phyloP scores from a whole-genome alignment of 1,140 invertebrate genomes.

The Hydropsyche tenuis region DNA sequence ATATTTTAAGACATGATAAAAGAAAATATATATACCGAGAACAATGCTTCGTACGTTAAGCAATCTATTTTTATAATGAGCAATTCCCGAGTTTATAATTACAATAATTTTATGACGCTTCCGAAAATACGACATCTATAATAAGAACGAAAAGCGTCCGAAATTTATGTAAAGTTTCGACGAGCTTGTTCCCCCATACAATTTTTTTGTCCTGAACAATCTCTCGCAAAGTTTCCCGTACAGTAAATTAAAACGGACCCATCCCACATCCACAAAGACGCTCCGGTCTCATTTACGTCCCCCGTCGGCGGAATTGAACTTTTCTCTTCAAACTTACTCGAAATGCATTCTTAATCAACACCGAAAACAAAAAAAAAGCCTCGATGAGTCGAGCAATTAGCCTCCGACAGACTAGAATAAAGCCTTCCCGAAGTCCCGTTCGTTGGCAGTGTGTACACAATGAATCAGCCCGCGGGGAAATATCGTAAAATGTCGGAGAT shows the following conservation, averaged over 20 bases:
- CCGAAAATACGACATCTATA: not conserved
- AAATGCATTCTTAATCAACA: not conserved
- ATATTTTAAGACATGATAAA: too few relatives aligned
- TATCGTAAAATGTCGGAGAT: not conserved
- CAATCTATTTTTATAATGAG: too few relatives aligned
- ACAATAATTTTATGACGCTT: not conserved
- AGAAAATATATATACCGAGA: too few relatives aligned
- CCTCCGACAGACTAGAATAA: not conserved
- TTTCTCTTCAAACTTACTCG: not conserved
- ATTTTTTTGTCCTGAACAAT: not conserved
- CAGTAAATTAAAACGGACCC: constrained; percentile 9
- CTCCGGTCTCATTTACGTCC: not conserved
- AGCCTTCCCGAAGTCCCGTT: not conserved
- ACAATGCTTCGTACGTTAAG: too few relatives aligned
- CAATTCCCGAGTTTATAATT: too few relatives aligned
- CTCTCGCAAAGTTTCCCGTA: not conserved
- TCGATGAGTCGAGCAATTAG: not conserved
- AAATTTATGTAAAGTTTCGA: too few relatives aligned
- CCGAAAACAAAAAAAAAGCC: not conserved
- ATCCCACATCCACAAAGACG: not conserved
- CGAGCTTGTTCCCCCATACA: too few relatives aligned
- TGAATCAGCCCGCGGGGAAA: constrained; percentile 5
- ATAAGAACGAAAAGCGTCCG: not conserved
- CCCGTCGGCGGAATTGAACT: not conserved
- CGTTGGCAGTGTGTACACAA: not conserved